A percentile compares a stretch with the other conserved stretches of the same genome.
Evolutionary conservation across 1,140 invertebrate genomes (phyloP).

Genomic region (Trichonephila inaurata): DNA sequence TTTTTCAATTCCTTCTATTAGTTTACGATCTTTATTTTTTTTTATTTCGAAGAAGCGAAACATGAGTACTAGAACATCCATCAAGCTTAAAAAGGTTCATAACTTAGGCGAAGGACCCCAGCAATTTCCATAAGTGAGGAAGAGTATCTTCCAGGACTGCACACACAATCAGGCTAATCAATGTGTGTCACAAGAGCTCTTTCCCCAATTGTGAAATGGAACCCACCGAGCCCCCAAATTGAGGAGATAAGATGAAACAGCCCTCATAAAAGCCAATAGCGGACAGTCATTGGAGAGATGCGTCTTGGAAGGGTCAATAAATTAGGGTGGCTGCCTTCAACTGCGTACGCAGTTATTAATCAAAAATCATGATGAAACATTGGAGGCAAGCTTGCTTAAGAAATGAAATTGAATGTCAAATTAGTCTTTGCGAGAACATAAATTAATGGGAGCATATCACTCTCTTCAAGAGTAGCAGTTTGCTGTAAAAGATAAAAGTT

Average conservation of each 20-base stretch:
- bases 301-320: neutral
- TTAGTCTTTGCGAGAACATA: too few species aligned
- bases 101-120: neutral
- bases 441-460: too few species aligned
- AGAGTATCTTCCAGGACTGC: neutral
- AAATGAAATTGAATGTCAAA: too few species aligned
- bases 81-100: neutral
- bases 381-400: too few species aligned
- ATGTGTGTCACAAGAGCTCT: slow-evolving; percentile 2
- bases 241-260: slow-evolving; percentile 18
- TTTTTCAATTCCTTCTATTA: too few species aligned
- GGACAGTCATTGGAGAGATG: neutral
- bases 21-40: too few species aligned
- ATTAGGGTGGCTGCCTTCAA: neutral
- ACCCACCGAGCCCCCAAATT: slow-evolving; percentile 18
- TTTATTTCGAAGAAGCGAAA: too few species aligned
- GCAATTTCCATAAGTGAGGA: slow-evolving; percentile 26
- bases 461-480: too few species aligned
- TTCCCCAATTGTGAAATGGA: slow-evolving; percentile 31
- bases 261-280: slow-evolving; percentile 25
- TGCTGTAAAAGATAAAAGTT: too few species aligned
- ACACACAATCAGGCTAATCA: slow-evolving; percentile 25
- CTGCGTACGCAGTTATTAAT: neutral
- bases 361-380: neutral
- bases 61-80: neutral